phyloP scores from a whole-genome alignment of 2,113 vertebrate genomes.

The Oryzias melastigma region DNA sequence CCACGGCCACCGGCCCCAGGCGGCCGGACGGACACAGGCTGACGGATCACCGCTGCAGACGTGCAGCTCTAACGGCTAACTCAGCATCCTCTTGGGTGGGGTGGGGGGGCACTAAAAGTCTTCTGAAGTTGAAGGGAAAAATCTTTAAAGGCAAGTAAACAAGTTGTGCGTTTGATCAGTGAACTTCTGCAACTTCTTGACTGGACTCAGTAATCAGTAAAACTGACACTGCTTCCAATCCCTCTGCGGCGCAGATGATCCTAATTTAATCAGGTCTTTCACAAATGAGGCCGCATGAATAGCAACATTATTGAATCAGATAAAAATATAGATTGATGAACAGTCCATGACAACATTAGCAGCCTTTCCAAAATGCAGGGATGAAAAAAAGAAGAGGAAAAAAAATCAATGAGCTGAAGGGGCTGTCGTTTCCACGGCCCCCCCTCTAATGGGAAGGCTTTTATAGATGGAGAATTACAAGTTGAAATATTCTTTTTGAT shows the following conservation, averaged over 20 bases:
- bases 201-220: slow-evolving; percentile 45
- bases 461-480: slow-evolving; percentile 70
- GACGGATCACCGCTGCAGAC: slow-evolving; percentile 61
- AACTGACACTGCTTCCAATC: slow-evolving; percentile 53
- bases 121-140: no score
- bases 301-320: slow-evolving; percentile 78
- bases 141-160: background rate
- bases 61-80: slow-evolving; percentile 45
- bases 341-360: slow-evolving; percentile 80
- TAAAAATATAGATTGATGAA: slow-evolving; percentile 82
- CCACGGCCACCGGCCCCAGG: slow-evolving; percentile 39
- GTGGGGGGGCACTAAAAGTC: no score
- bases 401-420: slow-evolving; percentile 77
- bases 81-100: background rate
- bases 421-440: slow-evolving; percentile 76
- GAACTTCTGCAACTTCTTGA: slow-evolving; percentile 50
- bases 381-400: slow-evolving; percentile 21
- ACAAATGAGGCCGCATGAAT: slow-evolving; percentile 74
- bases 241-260: slow-evolving; percentile 49
- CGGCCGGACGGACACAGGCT: slow-evolving; percentile 33
- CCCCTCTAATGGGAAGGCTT: slow-evolving; percentile 77
- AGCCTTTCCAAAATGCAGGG: slow-evolving; percentile 69
- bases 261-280: slow-evolving; percentile 75
- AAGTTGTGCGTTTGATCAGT: slow-evolving; percentile 2
- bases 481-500: slow-evolving; percentile 83